A percentile compares a stretch with the other conserved stretches of the same genome.
These are phyloP conservation scores for Pangasius krempfi DNA, from an alignment of 2,797 vertebrate species.

Conservation along the genomic window DNA sequence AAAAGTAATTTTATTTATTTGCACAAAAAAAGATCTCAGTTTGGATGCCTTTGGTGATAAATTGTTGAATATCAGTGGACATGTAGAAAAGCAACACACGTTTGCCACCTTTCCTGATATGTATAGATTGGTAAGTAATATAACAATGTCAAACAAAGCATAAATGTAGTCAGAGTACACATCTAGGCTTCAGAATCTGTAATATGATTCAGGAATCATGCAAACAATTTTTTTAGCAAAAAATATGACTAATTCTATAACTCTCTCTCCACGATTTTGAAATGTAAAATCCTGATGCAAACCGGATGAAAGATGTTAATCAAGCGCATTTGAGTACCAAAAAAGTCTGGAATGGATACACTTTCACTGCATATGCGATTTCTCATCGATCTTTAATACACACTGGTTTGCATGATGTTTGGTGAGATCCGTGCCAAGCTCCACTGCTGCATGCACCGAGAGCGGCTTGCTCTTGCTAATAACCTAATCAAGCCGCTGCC, in stretches of 20 bases:
- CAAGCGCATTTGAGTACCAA: neutral
- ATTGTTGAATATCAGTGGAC: neutral
- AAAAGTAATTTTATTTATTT: neutral
- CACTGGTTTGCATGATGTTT: neutral
- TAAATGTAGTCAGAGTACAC: neutral
- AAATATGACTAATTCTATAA: neutral
- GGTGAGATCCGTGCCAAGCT: neutral
- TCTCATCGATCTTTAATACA: neutral
- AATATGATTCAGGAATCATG: neutral
- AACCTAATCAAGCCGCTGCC: conserved; percentile 36
- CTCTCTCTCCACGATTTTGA: neutral
- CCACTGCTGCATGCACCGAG: neutral
- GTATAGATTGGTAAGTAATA: neutral
- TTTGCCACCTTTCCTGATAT: neutral
- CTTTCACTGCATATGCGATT: neutral
- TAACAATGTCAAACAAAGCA: neutral
- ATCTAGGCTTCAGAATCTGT: no score
- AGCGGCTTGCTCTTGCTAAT: conserved; percentile 30
- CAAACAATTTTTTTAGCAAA: neutral
- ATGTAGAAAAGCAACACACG: neutral
- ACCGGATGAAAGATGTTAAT: neutral
- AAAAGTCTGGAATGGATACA: neutral
- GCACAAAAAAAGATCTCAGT: neutral
- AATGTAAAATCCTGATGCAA: neutral
- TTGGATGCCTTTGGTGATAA: neutral